Percentiles rank a stretch among this genome's conserved stretches.
These are phyloP conservation scores for Dysdera silvatica DNA, from an alignment of 1,140 invertebrate genomes.

Conservation along the genomic window DNA sequence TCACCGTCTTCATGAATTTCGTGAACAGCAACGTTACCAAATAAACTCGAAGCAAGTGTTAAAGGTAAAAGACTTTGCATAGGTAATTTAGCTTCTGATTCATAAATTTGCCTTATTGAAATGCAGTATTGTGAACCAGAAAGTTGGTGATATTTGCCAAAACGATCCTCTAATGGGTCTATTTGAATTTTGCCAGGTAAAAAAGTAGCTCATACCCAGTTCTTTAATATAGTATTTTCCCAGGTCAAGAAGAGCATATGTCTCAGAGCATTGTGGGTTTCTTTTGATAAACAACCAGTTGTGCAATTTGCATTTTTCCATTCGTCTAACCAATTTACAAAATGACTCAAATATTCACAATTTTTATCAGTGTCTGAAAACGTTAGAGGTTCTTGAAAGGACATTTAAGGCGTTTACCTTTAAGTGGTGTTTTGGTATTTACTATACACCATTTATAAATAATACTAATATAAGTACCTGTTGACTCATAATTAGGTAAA, in stretches of 20 bases:
- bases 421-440: not conserved
- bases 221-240: not conserved
- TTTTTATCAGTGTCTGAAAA: not conserved
- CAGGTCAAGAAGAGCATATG: not conserved
- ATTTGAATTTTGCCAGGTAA: not conserved
- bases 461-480: not conserved
- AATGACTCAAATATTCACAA: not conserved
- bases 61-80: no score
- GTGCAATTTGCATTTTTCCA: not conserved
- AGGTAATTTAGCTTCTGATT: not conserved
- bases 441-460: conserved; percentile 1
- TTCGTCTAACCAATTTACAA: not conserved
- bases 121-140: not conserved
- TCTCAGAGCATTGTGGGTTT: not conserved
- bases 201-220: not conserved
- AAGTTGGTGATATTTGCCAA: not conserved
- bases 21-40: no score
- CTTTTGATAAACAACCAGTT: not conserved
- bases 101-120: not conserved
- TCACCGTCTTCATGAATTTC: no score
- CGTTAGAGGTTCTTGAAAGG: not conserved
- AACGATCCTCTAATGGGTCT: not conserved
- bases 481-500: not conserved
- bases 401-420: not conserved
- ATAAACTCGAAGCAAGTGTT: no score